These are phyloP conservation scores for Drosophila nannoptera DNA, from an alignment of 1,140 invertebrate genomes.

Conservation along the genomic window DNA sequence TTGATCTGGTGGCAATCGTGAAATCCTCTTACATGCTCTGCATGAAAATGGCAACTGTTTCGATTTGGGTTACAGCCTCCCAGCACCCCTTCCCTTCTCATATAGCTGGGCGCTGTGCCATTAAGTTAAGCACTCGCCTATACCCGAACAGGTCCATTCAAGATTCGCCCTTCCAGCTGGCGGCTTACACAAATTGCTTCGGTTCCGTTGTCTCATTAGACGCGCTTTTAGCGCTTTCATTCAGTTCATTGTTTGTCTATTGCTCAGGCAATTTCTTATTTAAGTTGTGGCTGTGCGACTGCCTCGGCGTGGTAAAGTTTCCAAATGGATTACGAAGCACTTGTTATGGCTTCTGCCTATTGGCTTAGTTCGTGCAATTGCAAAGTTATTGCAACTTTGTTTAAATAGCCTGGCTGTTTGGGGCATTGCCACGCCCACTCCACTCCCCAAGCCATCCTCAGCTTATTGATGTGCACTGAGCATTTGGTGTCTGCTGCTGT, in stretches of 20 bases:
- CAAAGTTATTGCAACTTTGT: constrained; percentile 72
- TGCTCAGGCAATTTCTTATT: constrained; percentile 46
- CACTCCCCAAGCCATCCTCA: neutral
- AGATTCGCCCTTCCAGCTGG: constrained; percentile 24
- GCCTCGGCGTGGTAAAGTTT: constrained; percentile 43
- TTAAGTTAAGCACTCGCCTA: constrained; percentile 55
- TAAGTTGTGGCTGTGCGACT: neutral
- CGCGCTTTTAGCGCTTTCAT: constrained; percentile 56
- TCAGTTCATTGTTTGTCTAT: constrained; percentile 71
- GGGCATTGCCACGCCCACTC: neutral
- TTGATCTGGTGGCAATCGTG: constrained; percentile 45
- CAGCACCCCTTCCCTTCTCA: neutral
- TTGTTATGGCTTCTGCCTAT: constrained; percentile 57
- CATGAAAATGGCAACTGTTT: constrained; percentile 41
- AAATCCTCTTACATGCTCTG: constrained; percentile 48
- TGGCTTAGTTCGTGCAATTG: constrained; percentile 24
- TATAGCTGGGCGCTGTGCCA: constrained; percentile 30
- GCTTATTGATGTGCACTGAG: constrained; percentile 57
- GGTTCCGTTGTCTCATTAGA: constrained; percentile 64
- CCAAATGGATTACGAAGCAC: constrained; percentile 74
- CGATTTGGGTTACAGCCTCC: constrained; percentile 34
- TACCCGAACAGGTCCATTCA: constrained; percentile 32
- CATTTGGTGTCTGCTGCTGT: constrained; percentile 8
- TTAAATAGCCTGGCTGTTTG: constrained; percentile 40
- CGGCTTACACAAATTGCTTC: constrained; percentile 67